Conservation (phyloP, 1,140 invertebrate species). For the Eupristina koningsbergeri region DNA sequence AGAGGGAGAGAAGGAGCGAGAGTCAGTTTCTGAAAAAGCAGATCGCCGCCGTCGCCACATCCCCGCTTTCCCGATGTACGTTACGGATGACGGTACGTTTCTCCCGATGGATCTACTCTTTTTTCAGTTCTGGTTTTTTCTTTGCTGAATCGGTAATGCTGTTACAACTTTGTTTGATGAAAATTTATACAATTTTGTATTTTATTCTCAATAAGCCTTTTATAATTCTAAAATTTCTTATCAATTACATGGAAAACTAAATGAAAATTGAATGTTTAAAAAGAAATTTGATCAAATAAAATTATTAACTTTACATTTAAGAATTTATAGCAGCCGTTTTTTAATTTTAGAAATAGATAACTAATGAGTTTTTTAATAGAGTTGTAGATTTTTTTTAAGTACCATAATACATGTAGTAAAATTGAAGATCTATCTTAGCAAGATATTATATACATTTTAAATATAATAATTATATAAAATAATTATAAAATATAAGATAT, state of each 20-base stretch:
- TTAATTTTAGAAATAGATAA: not conserved
- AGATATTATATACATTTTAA: too few relatives aligned
- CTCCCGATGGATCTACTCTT: conserved; percentile 12
- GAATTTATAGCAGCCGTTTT: not conserved
- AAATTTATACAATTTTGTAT: not conserved
- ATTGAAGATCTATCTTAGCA: too few relatives aligned
- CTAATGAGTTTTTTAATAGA: not conserved
- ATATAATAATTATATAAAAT: too few relatives aligned
- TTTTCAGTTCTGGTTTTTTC: conserved; percentile 21
- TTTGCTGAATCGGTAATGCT: not conserved
- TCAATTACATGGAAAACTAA: not conserved
- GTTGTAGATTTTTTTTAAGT: not conserved
- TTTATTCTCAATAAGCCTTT: not conserved
- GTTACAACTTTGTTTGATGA: not conserved
- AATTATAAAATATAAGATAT: too few relatives aligned
- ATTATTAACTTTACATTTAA: not conserved
- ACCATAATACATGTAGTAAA: not conserved
- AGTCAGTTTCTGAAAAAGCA: conserved; percentile 38
- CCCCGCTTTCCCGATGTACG: conserved; percentile 50
- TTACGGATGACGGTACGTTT: conserved; percentile 52
- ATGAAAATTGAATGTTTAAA: not conserved
- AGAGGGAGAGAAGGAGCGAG: too few relatives aligned
- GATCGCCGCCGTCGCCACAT: conserved; percentile 53
- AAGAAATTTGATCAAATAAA: not conserved
- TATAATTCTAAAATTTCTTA: not conserved